phyloP scores from a whole-genome alignment of 2,113 vertebrate genomes.

The Ophthalmotilapia sp. region DNA sequence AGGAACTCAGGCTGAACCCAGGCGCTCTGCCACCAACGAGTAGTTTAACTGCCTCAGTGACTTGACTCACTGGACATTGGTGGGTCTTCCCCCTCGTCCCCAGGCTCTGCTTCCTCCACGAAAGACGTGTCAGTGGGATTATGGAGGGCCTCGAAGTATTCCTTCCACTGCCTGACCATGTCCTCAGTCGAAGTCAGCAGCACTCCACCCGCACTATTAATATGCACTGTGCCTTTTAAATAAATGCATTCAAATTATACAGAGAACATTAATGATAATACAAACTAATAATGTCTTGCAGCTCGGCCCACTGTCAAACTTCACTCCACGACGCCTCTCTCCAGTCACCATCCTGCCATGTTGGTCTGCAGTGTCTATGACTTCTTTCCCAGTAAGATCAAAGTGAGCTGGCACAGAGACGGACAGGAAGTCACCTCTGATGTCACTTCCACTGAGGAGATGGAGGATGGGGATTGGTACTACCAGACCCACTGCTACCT shows the following conservation, averaged over 20 bases:
- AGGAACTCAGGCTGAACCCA: background rate
- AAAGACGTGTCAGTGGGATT: background rate
- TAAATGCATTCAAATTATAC: background rate
- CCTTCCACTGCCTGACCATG: background rate
- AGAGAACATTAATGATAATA: rapidly evolving
- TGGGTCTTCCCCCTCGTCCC: rapidly evolving
- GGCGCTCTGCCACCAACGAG: rapidly evolving
- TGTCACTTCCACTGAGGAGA: slow-evolving; percentile 35
- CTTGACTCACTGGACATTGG: background rate
- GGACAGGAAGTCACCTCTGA: background rate
- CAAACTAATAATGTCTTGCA: background rate
- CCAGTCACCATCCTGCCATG: background rate
- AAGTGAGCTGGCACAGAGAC: background rate
- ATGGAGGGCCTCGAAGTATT: rapidly evolving
- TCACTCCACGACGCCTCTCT: background rate
- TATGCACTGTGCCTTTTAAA: slow-evolving; percentile 26
- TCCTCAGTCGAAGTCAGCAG: background rate
- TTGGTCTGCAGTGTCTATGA: no score
- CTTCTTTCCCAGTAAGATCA: background rate
- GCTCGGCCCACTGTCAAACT: background rate
- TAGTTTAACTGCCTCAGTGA: rapidly evolving
- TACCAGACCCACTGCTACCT: slow-evolving; percentile 46
- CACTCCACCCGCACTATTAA: rapidly evolving
- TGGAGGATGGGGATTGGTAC: slow-evolving; percentile 28
- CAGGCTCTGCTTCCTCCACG: background rate